Evolutionary conservation across 2,113 vertebrate species (phyloP).

Genomic region (Procavia capensis): DNA sequence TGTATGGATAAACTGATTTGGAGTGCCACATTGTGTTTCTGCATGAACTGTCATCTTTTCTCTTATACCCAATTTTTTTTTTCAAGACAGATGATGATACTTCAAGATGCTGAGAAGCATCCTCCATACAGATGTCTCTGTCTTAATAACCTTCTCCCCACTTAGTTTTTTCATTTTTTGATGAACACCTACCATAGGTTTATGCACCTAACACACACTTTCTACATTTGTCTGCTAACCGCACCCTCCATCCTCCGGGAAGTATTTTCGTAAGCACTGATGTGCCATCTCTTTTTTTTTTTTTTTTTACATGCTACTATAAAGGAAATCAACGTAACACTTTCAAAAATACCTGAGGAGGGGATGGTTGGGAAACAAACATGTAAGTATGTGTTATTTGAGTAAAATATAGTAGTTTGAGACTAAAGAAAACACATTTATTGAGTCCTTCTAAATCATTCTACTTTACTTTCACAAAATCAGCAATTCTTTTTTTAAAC

Average conservation of each 20-base stretch:
- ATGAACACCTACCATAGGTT: background rate
- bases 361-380: too few relatives aligned
- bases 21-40: background rate
- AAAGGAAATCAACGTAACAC: too few relatives aligned
- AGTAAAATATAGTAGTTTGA: background rate
- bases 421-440: background rate
- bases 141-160: background rate
- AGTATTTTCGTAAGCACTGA: too few relatives aligned
- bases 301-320: too few relatives aligned
- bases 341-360: too few relatives aligned
- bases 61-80: background rate
- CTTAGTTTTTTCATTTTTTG: background rate
- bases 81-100: background rate
- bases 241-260: too few relatives aligned
- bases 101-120: background rate
- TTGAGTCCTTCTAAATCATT: conserved; percentile 49
- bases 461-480: conserved; percentile 27
- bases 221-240: too few relatives aligned
- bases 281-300: too few relatives aligned
- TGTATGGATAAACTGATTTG: too few relatives aligned
- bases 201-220: too few relatives aligned
- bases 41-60: background rate
- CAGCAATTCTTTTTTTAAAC: background rate
- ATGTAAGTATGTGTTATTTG: too few relatives aligned
- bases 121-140: background rate